Conservation (phyloP, 2,113 vertebrate genomes). For the Garra rufa region DNA sequence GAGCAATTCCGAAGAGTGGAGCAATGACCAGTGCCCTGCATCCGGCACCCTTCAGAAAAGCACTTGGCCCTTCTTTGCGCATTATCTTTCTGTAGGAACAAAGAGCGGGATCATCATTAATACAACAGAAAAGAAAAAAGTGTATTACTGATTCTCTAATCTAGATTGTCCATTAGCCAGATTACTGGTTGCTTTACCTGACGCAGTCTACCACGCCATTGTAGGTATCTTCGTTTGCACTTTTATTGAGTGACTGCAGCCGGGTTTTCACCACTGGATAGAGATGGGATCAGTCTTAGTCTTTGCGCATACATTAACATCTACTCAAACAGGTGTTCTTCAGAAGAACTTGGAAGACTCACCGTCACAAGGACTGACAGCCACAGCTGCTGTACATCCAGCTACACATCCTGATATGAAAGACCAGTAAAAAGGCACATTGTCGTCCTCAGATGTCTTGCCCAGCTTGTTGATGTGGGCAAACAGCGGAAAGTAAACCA, state of each 20-base stretch:
- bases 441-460: slow-evolving; percentile 63
- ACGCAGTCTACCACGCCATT: slow-evolving; percentile 80
- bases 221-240: slow-evolving; percentile 81
- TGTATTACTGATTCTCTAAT: not conserved
- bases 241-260: slow-evolving; percentile 80
- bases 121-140: not conserved
- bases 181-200: slow-evolving; percentile 66
- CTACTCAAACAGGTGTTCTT: not conserved
- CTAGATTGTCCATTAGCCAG: not conserved
- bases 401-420: slow-evolving; percentile 79
- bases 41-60: slow-evolving; percentile 80
- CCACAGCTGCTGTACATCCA: slow-evolving; percentile 73
- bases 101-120: not conserved
- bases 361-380: slow-evolving; percentile 85
- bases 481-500: slow-evolving; percentile 84
- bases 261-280: slow-evolving; percentile 80
- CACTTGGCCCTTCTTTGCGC: slow-evolving; percentile 78
- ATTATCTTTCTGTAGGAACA: slow-evolving; percentile 76
- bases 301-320: not conserved
- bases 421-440: slow-evolving; percentile 81
- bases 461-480: slow-evolving; percentile 81
- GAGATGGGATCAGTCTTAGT: not conserved
- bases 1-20: slow-evolving; percentile 84
- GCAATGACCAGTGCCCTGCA: slow-evolving; percentile 83
- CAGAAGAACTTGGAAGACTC: slow-evolving; percentile 39